Evolutionary conservation across 2,113 vertebrate genomes (phyloP).

Genomic region (Aptenodytes patagonicus): DNA sequence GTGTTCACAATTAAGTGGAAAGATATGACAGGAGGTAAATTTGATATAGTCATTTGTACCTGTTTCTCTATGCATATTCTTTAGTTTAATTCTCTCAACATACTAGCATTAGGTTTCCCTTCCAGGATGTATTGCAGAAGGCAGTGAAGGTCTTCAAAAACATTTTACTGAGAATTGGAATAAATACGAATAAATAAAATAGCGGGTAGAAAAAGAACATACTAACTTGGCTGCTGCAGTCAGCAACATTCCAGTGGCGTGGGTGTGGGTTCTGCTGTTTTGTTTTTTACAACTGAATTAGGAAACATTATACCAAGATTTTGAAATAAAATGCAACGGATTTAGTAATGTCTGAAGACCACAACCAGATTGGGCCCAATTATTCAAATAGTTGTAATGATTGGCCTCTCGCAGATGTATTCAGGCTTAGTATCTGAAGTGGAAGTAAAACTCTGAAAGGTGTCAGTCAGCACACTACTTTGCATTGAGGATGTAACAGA

Average conservation of each 20-base stretch:
- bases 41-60: background rate
- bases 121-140: background rate
- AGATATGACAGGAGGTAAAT: background rate
- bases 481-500: background rate
- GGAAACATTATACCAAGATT: background rate
- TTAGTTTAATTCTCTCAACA: background rate
- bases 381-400: background rate
- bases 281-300: background rate
- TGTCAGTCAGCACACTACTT: background rate
- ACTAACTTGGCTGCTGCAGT: background rate
- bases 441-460: background rate
- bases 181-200: background rate
- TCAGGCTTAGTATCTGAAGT: background rate
- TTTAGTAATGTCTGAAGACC: background rate
- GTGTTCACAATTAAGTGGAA: background rate
- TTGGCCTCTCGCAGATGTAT: background rate
- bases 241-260: background rate
- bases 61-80: background rate
- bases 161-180: background rate
- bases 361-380: background rate
- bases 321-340: background rate
- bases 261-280: background rate
- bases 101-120: background rate
- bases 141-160: background rate
- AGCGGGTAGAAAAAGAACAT: too few species aligned